Conservation (phyloP, 35 echinoderm and acorn worm genomes). For the Diadema setosum region DNA sequence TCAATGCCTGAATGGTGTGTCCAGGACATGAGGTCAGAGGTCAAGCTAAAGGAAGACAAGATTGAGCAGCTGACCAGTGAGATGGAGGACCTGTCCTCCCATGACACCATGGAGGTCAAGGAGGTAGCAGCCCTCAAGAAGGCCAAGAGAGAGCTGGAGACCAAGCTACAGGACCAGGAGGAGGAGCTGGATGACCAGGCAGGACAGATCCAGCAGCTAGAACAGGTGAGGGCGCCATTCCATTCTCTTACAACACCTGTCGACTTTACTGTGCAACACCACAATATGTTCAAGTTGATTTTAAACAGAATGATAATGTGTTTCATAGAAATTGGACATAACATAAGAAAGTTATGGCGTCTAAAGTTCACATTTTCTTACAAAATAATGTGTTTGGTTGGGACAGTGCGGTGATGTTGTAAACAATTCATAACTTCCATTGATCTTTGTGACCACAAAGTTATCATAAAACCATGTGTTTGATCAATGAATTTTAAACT, state of each 20-base stretch:
- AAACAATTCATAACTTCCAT: too few species aligned
- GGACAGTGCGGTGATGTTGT: too few species aligned
- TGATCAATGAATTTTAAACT: too few species aligned
- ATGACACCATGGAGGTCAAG: conserved; percentile 84
- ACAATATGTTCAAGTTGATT: not conserved
- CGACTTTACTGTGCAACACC: not conserved
- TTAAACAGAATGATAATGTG: too few species aligned
- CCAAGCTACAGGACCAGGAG: conserved; percentile 89
- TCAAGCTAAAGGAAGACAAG: conserved; percentile 68
- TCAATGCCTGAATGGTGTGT: too few species aligned
- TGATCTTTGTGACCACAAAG: too few species aligned
- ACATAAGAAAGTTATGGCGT: too few species aligned
- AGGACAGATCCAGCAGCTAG: conserved; percentile 80
- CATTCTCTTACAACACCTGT: not conserved
- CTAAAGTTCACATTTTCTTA: too few species aligned
- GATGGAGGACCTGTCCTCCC: conserved; percentile 68
- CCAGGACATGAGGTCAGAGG: conserved; percentile 82
- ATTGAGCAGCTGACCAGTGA: conserved; percentile 75
- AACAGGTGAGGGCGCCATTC: conserved; percentile 47
- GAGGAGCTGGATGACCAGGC: conserved; percentile 98
- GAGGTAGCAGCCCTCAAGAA: conserved; percentile 77
- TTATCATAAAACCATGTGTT: too few species aligned
- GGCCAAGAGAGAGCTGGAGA: conserved; percentile 79
- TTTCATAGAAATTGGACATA: too few species aligned
- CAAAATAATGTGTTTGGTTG: too few species aligned